These are phyloP conservation scores for Apotomis capreana DNA, from an alignment of 2,888 invertebrate species.

Conservation along the genomic window DNA sequence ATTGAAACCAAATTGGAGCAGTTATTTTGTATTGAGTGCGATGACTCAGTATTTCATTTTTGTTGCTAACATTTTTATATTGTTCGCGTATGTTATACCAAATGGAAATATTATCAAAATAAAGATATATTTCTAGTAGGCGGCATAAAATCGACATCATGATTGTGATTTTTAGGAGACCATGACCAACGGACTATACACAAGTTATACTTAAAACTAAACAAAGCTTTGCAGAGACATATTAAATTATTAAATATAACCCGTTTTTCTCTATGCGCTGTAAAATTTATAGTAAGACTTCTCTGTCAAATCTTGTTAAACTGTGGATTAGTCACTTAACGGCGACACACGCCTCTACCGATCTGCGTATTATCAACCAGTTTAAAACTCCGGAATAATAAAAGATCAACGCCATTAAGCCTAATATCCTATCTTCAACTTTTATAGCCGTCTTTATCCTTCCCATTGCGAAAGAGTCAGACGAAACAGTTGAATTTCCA, in stretches of 20 bases:
- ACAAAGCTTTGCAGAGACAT: not conserved
- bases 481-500: constrained; percentile 29
- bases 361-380: constrained; percentile 38
- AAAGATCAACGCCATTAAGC: constrained; percentile 25
- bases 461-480: constrained; percentile 17
- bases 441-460: constrained; percentile 19
- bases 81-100: no score
- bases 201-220: not conserved
- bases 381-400: constrained; percentile 39
- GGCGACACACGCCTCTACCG: constrained; percentile 16
- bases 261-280: not conserved
- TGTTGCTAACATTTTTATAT: no score
- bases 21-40: not conserved
- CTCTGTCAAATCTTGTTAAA: constrained; percentile 33
- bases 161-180: no score
- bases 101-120: no score
- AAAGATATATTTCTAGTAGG: no score
- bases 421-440: constrained; percentile 23
- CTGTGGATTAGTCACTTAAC: constrained; percentile 18
- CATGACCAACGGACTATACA: not conserved
- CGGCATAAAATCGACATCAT: no score
- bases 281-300: constrained; percentile 28
- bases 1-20: not conserved
- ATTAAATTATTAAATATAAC: constrained; percentile 2
- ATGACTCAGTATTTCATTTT: not conserved